These are phyloP conservation scores for Cervus canadensis DNA, from an alignment of 2,113 vertebrate genomes.

Conservation along the genomic window DNA sequence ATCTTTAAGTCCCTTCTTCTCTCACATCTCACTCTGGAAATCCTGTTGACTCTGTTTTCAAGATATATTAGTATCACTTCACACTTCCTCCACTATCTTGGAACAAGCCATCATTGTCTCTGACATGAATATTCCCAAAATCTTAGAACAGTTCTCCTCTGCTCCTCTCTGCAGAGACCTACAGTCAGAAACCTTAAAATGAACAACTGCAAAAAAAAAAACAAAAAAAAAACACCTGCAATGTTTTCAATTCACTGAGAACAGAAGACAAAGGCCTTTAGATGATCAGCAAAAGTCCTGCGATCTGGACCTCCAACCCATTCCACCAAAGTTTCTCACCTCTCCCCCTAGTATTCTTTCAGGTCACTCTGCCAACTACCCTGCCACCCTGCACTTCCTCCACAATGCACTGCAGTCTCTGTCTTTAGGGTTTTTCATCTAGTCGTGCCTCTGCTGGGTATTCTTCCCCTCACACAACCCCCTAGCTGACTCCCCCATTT, in stretches of 20 bases:
- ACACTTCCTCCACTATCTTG: background rate
- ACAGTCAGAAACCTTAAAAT: background rate
- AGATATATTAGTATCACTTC: background rate
- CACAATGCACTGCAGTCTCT: background rate
- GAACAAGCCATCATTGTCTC: background rate
- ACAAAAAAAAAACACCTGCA: background rate
- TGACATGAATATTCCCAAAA: background rate
- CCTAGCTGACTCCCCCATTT: too few species aligned
- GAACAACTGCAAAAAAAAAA: background rate
- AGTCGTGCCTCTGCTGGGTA: too few species aligned
- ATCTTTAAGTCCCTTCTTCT: background rate
- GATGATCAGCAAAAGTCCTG: background rate
- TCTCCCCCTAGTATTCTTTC: background rate
- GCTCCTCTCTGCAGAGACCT: background rate
- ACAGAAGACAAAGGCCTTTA: background rate
- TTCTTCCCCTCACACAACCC: background rate
- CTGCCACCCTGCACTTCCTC: background rate
- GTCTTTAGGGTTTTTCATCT: background rate
- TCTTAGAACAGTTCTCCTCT: background rate
- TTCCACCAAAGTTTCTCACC: background rate
- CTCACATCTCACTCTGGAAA: background rate
- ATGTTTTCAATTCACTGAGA: background rate
- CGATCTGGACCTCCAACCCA: background rate
- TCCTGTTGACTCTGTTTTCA: background rate
- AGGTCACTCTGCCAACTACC: background rate